Percentiles rank a stretch among this genome's conserved stretches.
Conservation (phyloP, 2,888 invertebrate genomes). For the Polydrusus tereticollis region DNA sequence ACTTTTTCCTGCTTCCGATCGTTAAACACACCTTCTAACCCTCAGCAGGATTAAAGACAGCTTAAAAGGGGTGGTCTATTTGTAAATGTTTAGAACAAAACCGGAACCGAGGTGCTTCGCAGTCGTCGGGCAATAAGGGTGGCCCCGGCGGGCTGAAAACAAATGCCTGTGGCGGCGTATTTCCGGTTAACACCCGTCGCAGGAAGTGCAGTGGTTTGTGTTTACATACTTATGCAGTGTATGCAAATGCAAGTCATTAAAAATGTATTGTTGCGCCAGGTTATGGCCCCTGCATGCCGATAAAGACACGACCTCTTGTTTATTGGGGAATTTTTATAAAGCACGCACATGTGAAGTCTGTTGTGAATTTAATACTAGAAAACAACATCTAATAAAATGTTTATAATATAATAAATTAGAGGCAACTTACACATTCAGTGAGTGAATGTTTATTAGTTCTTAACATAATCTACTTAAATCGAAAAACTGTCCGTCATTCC, state of each 20-base stretch:
- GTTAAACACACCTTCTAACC: slow-evolving; percentile 10
- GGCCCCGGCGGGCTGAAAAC: slow-evolving; percentile 51
- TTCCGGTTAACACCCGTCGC: slow-evolving; percentile 62
- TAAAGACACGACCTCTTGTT: slow-evolving; percentile 34
- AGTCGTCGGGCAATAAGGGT: slow-evolving; percentile 41
- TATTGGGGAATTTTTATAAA: slow-evolving; percentile 4
- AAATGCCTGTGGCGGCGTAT: slow-evolving; percentile 60
- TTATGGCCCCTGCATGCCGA: slow-evolving; percentile 54
- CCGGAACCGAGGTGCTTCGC: slow-evolving; percentile 38
- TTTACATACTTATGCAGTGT: slow-evolving; percentile 62
- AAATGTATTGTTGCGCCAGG: slow-evolving; percentile 61
- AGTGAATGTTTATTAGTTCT: too few relatives aligned
- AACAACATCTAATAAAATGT: background rate
- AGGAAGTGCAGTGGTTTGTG: slow-evolving; percentile 62
- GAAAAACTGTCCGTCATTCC: too few relatives aligned
- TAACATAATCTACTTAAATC: too few relatives aligned
- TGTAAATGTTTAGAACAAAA: slow-evolving; percentile 46
- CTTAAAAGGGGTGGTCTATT: slow-evolving; percentile 27
- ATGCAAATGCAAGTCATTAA: slow-evolving; percentile 62
- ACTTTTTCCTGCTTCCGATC: slow-evolving; percentile 22
- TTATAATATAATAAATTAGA: too few relatives aligned
- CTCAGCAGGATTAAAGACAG: slow-evolving; percentile 5
- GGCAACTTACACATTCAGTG: too few relatives aligned
- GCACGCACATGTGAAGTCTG: background rate
- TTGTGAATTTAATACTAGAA: background rate